Evolutionary conservation across 2,888 invertebrate genomes (phyloP).

Genomic region (Mechanitis messenoides): DNA sequence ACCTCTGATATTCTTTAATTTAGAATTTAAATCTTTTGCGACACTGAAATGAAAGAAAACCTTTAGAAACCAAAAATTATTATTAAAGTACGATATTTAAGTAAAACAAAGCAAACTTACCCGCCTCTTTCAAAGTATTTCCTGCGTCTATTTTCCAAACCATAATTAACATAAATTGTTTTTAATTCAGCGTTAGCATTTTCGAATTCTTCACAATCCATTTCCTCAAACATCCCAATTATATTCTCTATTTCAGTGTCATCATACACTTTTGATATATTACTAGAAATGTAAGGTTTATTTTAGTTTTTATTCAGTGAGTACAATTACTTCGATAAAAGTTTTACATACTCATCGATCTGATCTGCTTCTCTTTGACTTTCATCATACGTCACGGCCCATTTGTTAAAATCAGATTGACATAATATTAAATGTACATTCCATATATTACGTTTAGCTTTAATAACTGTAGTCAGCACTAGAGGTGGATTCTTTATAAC

Average conservation of each 20-base stretch:
- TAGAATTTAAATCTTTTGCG: constrained; percentile 8
- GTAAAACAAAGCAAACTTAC: constrained; percentile 20
- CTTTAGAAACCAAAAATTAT: not conserved
- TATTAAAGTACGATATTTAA: not conserved
- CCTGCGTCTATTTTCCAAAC: constrained; percentile 53
- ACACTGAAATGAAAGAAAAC: constrained; percentile 12
- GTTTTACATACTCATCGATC: constrained; percentile 46
- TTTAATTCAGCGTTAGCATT: constrained; percentile 49
- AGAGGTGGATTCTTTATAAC: constrained; percentile 51
- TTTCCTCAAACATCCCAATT: constrained; percentile 47
- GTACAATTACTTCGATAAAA: not conserved
- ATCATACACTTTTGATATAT: constrained; percentile 46
- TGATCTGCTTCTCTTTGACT: constrained; percentile 48
- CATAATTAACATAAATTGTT: constrained; percentile 51
- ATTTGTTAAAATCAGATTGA: constrained; percentile 59
- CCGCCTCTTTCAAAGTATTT: constrained; percentile 41
- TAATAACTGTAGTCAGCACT: constrained; percentile 52
- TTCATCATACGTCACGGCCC: constrained; percentile 59
- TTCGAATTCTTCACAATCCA: constrained; percentile 59
- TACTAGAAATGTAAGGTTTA: constrained; percentile 31
- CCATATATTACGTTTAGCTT: constrained; percentile 52
- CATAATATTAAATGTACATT: constrained; percentile 61
- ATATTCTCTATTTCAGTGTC: constrained; percentile 56
- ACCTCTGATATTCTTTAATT: constrained; percentile 26
- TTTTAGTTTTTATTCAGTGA: too few relatives aligned